Percentiles rank a stretch among this genome's conserved stretches.
These are phyloP conservation scores for Esox niger DNA, from an alignment of 2,113 vertebrate genomes.

Conservation along the genomic window DNA sequence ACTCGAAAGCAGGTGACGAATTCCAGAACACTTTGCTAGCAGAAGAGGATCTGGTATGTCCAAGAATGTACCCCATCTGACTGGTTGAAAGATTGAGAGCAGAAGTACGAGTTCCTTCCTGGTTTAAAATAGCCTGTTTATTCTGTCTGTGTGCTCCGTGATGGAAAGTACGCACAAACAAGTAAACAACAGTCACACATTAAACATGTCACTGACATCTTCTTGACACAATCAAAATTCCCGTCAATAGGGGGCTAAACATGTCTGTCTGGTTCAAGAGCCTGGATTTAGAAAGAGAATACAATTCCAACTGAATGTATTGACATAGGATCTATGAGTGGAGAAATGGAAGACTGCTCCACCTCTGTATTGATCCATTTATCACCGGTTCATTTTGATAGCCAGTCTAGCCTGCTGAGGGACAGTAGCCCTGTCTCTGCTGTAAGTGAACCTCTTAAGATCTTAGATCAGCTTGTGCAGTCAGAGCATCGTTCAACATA, in stretches of 20 bases:
- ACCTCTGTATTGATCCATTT: conserved; percentile 30
- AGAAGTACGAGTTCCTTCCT: conserved; percentile 15
- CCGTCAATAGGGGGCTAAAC: neutral
- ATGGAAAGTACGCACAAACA: conserved; percentile 17
- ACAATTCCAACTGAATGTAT: neutral
- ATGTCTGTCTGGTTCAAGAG: neutral
- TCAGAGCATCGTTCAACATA: neutral
- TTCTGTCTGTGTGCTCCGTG: conserved; percentile 14
- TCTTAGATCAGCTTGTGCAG: conserved; percentile 7
- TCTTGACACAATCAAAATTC: neutral
- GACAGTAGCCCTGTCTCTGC: conserved; percentile 19
- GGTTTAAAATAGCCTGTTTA: conserved; percentile 42
- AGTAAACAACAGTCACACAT: neutral
- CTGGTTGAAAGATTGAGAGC: neutral
- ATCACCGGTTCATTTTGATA: conserved; percentile 33
- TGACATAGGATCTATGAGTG: neutral
- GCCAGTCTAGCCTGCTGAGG: conserved; percentile 25
- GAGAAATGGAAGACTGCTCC: conserved; percentile 14
- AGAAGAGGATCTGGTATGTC: conserved; percentile 41
- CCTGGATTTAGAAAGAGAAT: neutral
- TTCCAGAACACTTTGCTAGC: conserved; percentile 31
- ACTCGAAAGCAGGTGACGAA: conserved; percentile 36
- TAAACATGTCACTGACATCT: neutral
- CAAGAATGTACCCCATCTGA: conserved; percentile 19
- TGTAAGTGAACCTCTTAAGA: conserved; percentile 18